phyloP scores from a whole-genome alignment of 2,888 invertebrate genomes.

The Germaria angustata region DNA sequence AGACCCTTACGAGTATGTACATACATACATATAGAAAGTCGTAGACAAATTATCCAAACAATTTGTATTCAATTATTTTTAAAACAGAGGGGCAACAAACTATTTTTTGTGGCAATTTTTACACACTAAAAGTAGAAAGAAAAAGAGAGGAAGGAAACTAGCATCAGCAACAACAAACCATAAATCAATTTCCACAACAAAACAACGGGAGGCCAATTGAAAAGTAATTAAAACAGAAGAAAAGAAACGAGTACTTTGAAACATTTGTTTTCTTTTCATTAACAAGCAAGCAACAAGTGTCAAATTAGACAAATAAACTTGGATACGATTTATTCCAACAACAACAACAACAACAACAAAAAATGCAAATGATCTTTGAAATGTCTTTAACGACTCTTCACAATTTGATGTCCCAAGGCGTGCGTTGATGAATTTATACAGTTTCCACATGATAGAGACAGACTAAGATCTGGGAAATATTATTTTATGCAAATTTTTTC shows the following conservation, averaged over 20 bases:
- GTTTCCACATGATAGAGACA: constrained; percentile 6
- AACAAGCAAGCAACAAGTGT: constrained; percentile 59
- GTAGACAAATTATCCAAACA: constrained; percentile 66
- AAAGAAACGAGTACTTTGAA: constrained; percentile 1
- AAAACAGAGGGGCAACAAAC: constrained; percentile 41
- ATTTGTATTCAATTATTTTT: constrained; percentile 64
- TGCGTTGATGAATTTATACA: constrained; percentile 40
- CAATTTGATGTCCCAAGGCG: constrained; percentile 31
- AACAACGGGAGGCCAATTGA: constrained; percentile 56
- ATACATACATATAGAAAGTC: constrained; percentile 51
- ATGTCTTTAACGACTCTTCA: constrained; percentile 20
- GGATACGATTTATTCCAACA: too few species aligned
- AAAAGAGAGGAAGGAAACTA: constrained; percentile 4
- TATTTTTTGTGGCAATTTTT: constrained; percentile 3
- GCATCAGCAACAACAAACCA: constrained; percentile 34
- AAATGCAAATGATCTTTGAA: constrained; percentile 19
- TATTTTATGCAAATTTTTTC: constrained; percentile 39
- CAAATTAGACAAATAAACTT: constrained; percentile 51
- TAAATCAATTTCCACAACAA: constrained; percentile 64
- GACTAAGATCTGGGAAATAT: background rate
- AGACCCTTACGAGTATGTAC: too few species aligned
- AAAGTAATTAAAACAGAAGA: constrained; percentile 43
- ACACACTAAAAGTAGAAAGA: background rate
- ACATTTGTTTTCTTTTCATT: constrained; percentile 58
- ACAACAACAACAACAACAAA: too few species aligned